Evolutionary conservation across 2,113 vertebrate genomes (phyloP).

Genomic region (Microcebus tavaratra): DNA sequence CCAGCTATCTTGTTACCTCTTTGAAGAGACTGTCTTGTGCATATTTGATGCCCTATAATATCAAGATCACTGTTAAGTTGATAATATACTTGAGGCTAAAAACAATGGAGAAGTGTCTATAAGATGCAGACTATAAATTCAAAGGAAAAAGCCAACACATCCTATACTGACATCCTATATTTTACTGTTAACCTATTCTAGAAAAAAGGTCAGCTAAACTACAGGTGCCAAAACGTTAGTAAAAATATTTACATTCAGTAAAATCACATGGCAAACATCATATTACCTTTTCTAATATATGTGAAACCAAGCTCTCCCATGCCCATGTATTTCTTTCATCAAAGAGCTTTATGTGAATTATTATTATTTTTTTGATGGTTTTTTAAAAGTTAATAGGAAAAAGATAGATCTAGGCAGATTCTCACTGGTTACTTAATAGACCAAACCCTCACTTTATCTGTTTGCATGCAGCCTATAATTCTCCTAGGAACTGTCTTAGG

Average conservation of each 20-base stretch:
- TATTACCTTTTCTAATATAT: neutral
- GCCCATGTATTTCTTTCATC: neutral
- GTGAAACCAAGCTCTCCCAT: neutral
- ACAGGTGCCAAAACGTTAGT: neutral
- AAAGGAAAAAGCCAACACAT: neutral
- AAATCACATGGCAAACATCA: neutral
- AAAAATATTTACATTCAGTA: neutral
- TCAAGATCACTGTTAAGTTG: neutral
- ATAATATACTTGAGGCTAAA: neutral
- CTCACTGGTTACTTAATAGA: slow-evolving; percentile 49
- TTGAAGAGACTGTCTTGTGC: neutral
- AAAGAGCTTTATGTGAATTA: neutral
- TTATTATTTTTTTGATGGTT: neutral
- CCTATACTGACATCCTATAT: neutral
- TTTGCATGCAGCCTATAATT: neutral
- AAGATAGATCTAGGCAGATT: slow-evolving; percentile 65
- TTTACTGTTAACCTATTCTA: neutral
- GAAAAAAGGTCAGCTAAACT: neutral
- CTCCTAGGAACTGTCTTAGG: slow-evolving; percentile 51
- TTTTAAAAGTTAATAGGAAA: slow-evolving; percentile 34
- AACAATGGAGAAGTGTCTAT: neutral
- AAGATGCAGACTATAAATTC: neutral
- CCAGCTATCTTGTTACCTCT: neutral
- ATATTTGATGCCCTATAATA: neutral
- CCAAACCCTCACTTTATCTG: slow-evolving; percentile 42